phyloP scores from a whole-genome alignment of 2,888 invertebrate genomes.

The Cataglyphis altisquamis region DNA sequence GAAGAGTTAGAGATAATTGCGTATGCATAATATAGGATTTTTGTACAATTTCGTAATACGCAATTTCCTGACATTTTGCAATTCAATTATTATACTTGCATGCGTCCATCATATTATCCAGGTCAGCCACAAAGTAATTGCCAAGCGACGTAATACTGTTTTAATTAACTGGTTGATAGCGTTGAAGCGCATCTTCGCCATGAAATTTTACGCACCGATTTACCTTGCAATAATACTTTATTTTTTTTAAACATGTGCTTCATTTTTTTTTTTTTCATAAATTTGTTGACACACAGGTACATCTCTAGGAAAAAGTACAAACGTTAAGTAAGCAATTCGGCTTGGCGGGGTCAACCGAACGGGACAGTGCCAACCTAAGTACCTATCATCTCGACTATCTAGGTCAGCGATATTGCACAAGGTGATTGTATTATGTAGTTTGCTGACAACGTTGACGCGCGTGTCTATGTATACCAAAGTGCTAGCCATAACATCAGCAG shows the following conservation, averaged over 20 bases:
- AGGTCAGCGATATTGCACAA: slow-evolving; percentile 65
- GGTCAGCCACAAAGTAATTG: slow-evolving; percentile 65
- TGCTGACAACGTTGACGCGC: slow-evolving; percentile 63
- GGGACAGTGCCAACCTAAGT: slow-evolving; percentile 25
- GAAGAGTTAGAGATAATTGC: neutral
- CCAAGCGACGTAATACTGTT: slow-evolving; percentile 62
- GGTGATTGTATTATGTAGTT: slow-evolving; percentile 61
- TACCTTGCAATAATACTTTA: neutral
- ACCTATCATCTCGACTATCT: slow-evolving; percentile 71
- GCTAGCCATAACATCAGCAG: slow-evolving; percentile 62
- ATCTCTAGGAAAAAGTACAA: neutral
- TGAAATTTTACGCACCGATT: neutral
- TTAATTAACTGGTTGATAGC: slow-evolving; percentile 66
- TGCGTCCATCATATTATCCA: slow-evolving; percentile 58
- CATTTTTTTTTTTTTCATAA: neutral
- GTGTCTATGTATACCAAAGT: slow-evolving; percentile 25
- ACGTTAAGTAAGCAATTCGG: slow-evolving; percentile 4
- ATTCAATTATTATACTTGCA: slow-evolving; percentile 45
- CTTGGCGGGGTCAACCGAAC: slow-evolving; percentile 3
- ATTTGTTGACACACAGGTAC: slow-evolving; percentile 6
- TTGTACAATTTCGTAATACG: neutral
- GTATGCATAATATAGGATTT: neutral
- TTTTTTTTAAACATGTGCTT: neutral
- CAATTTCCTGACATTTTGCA: neutral
- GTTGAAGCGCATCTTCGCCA: slow-evolving; percentile 35